These are phyloP conservation scores for Hydrophis major DNA, from an alignment of 2,797 vertebrate species.

Conservation along the genomic window DNA sequence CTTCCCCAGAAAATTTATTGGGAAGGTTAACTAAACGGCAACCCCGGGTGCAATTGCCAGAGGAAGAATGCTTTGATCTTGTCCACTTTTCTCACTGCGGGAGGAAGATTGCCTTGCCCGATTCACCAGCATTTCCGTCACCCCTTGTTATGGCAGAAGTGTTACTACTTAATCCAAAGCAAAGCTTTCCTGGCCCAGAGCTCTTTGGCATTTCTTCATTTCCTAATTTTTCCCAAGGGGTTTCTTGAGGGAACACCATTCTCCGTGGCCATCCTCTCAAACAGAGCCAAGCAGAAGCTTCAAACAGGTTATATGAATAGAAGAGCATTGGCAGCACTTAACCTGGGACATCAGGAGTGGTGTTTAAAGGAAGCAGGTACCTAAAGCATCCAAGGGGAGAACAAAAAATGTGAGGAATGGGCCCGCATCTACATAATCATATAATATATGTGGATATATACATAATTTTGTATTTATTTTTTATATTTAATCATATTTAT, in stretches of 20 bases:
- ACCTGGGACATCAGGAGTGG: not conserved
- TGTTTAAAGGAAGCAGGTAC: not conserved
- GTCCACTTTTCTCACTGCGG: slow-evolving; percentile 44
- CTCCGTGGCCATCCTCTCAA: not conserved
- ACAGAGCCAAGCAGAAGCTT: not conserved
- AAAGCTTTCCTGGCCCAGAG: slow-evolving; percentile 30
- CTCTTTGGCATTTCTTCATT: not conserved
- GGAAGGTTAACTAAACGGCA: slow-evolving; percentile 76
- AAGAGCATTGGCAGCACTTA: not conserved
- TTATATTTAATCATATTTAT: too few species aligned
- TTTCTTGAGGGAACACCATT: not conserved
- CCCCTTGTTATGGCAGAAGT: slow-evolving; percentile 43
- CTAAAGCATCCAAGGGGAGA: not conserved
- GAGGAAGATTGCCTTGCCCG: slow-evolving; percentile 62
- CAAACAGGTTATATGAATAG: not conserved
- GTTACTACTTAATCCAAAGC: slow-evolving; percentile 49
- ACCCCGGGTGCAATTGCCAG: slow-evolving; percentile 68
- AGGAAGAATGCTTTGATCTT: slow-evolving; percentile 89
- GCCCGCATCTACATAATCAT: not conserved
- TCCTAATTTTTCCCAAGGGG: not conserved
- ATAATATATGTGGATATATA: too few species aligned
- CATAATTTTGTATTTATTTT: too few species aligned
- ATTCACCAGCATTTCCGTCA: slow-evolving; percentile 54
- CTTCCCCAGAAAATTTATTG: slow-evolving; percentile 78
- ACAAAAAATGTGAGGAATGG: not conserved